These are phyloP conservation scores for Rutilus rutilus DNA, from an alignment of 2,113 vertebrate genomes.

Conservation along the genomic window DNA sequence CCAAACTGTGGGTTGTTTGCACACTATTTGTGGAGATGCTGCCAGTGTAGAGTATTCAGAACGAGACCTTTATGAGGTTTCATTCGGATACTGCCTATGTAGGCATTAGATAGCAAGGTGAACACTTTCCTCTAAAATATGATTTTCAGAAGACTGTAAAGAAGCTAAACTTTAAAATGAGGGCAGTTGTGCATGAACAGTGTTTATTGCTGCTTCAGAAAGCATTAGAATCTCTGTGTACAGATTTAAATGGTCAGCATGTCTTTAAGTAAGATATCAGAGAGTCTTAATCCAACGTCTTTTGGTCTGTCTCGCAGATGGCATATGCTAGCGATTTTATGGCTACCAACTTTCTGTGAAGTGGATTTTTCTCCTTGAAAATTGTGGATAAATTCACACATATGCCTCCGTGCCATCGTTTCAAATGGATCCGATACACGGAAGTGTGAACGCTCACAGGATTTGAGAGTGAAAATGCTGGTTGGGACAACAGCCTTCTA, in stretches of 20 bases:
- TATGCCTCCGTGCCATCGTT: constrained; percentile 47
- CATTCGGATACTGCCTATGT: background rate
- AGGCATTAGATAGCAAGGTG: background rate
- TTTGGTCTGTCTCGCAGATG: constrained; percentile 21
- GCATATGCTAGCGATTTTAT: constrained; percentile 48
- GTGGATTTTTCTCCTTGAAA: constrained; percentile 68
- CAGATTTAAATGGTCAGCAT: constrained; percentile 1
- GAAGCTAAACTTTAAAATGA: background rate
- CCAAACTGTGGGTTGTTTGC: background rate
- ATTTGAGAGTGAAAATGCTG: constrained; percentile 1
- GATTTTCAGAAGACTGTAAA: background rate
- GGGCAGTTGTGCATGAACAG: background rate
- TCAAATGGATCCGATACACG: constrained; percentile 43
- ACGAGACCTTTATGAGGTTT: background rate
- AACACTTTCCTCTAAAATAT: background rate
- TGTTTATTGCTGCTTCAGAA: background rate
- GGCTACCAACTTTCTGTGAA: constrained; percentile 53
- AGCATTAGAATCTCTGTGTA: background rate
- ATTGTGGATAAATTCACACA: constrained; percentile 61
- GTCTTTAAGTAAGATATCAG: background rate
- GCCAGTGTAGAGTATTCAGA: background rate
- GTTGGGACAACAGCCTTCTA: constrained; percentile 51
- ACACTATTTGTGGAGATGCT: background rate
- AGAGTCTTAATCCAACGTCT: constrained; percentile 4
- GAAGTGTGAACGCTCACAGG: constrained; percentile 6